A percentile compares a stretch with the other conserved stretches of the same genome.
Evolutionary conservation across 2,797 vertebrate species (phyloP).

Genomic region (Nasua narica): DNA sequence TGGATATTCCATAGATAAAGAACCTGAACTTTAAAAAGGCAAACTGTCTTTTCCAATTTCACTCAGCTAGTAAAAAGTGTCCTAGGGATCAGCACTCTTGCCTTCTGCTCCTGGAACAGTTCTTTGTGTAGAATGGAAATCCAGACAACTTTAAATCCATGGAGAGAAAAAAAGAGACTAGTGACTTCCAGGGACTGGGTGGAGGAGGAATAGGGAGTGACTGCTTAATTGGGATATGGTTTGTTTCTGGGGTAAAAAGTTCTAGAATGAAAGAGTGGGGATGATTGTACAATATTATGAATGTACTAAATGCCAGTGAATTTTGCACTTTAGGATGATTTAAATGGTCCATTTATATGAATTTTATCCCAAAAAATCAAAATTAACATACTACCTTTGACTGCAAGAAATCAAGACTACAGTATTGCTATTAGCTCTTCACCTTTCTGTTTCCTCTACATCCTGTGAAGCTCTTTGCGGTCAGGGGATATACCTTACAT

Average conservation of each 20-base stretch:
- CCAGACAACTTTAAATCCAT: slow-evolving; percentile 10
- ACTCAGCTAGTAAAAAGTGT: neutral
- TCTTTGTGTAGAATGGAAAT: slow-evolving; percentile 1
- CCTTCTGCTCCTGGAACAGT: slow-evolving; percentile 4
- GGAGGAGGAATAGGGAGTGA: neutral
- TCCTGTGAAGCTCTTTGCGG: neutral
- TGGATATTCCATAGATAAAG: slow-evolving; percentile 22
- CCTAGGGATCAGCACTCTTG: neutral
- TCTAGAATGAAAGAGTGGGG: neutral
- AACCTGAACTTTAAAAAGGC: neutral
- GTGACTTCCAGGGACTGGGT: neutral
- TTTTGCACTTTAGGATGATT: neutral
- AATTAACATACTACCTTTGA: neutral
- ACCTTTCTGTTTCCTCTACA: neutral
- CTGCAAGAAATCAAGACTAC: neutral
- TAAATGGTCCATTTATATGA: neutral
- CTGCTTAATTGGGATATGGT: neutral
- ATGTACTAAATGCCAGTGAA: neutral
- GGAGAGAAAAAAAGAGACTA: slow-evolving; percentile 29
- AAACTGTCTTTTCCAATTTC: slow-evolving; percentile 20
- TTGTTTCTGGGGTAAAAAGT: neutral
- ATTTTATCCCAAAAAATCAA: neutral
- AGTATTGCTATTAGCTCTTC: neutral
- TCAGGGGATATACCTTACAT: neutral
- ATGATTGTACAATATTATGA: neutral